These are phyloP conservation scores for Syritta pipiens DNA, from an alignment of 2,888 invertebrate species.

Conservation along the genomic window DNA sequence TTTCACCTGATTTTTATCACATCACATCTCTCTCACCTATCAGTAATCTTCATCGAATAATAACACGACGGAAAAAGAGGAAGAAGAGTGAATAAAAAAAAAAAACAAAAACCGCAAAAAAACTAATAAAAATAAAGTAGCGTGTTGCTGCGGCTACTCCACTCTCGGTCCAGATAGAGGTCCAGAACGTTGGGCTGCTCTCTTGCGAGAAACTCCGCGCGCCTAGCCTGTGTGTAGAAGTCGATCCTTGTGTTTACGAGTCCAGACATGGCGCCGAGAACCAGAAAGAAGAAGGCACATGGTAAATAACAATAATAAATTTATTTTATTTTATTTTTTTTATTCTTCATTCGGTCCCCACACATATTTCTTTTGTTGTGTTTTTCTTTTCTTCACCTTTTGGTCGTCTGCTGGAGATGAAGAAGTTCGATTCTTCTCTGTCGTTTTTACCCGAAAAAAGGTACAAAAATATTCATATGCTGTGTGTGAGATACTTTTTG, in stretches of 20 bases:
- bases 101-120: neutral
- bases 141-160: too few species aligned
- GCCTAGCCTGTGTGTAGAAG: too few species aligned
- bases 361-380: conserved; percentile 54
- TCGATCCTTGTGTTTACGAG: conserved; percentile 67
- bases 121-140: conserved; percentile 51
- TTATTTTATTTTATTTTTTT: conserved; percentile 66
- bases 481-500: conserved; percentile 41
- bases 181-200: too few species aligned
- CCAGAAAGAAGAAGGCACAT: conserved; percentile 80
- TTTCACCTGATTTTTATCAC: conserved; percentile 52
- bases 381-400: conserved; percentile 57
- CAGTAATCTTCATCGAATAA: conserved; percentile 47
- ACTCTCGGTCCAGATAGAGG: conserved; percentile 14
- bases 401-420: conserved; percentile 70
- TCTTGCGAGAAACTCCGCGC: too few species aligned
- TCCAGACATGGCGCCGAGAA: conserved; percentile 80
- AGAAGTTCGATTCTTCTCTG: conserved; percentile 70
- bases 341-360: conserved; percentile 18
- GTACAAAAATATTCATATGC: conserved; percentile 66
- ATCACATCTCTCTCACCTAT: conserved; percentile 53
- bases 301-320: conserved; percentile 79
- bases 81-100: conserved; percentile 1
- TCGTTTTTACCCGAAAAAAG: conserved; percentile 34
- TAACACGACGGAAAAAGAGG: conserved; percentile 1